These are phyloP conservation scores for Ametastegia equiseti DNA, from an alignment of 2,888 invertebrate genomes.

Conservation along the genomic window DNA sequence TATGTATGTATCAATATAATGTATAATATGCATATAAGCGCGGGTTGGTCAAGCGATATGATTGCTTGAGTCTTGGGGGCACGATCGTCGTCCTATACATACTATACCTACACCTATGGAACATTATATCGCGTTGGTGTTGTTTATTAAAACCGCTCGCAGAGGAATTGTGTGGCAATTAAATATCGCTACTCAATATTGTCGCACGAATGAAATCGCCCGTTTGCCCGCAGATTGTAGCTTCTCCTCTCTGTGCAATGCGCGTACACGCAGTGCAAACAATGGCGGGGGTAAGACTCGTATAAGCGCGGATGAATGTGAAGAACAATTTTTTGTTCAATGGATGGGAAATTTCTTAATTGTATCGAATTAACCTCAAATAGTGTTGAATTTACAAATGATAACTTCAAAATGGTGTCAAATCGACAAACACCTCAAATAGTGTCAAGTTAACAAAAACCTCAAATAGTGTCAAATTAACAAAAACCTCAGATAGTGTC, in stretches of 20 bases:
- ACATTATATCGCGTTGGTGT: constrained; percentile 1
- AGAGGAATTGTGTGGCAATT: constrained; percentile 9
- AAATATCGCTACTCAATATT: not conserved
- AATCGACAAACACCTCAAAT: too few species aligned
- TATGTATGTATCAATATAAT: not conserved
- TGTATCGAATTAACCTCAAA: too few species aligned
- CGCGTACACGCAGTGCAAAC: too few species aligned
- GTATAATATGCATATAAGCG: not conserved
- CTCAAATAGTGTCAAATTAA: too few species aligned
- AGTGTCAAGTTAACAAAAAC: too few species aligned
- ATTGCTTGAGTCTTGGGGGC: constrained; percentile 1
- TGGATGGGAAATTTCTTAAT: too few species aligned
- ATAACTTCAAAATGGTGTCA: too few species aligned
- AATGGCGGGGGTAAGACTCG: too few species aligned
- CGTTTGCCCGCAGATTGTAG: not conserved
- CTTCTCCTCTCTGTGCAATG: not conserved
- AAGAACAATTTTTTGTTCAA: too few species aligned
- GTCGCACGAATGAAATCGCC: not conserved
- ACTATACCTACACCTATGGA: not conserved
- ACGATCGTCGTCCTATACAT: constrained; percentile 6
- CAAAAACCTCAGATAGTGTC: too few species aligned
- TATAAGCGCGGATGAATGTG: too few species aligned
- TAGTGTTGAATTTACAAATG: too few species aligned
- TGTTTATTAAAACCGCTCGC: not conserved
- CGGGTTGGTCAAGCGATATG: not conserved